Base-by-base conservation (phyloP, 1,140 invertebrate species). In the Coelopa frigida region DNA sequence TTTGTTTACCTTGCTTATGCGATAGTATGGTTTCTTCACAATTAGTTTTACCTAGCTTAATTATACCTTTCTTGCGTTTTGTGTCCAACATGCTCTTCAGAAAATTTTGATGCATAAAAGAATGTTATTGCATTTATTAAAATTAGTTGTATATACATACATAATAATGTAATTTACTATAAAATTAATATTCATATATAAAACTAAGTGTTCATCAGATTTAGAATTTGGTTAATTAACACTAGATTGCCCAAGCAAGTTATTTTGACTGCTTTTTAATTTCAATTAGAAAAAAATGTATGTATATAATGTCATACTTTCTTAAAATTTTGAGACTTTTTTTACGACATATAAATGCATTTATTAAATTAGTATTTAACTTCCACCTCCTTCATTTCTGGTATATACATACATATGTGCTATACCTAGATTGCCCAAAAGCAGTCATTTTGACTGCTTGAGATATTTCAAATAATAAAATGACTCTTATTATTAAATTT, bases 41-140 rank as follows among this genome's bases (percentile, higher is more conserved):
- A 55, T 74, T 75, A 39, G 58, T 72, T 18, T 55, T 57, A 17
- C 77, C 75, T 20, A 80, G 68, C 56, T 78, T 79, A n/a, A 81
- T 71, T 21, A 71, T 71, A 24, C 78, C 78, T 59, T 80, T 80
- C 17, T 72, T 72, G 47, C 72, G 71, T 61, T 78, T 80, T 31
- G 74, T 73, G 50, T 81, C 79, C 47, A 81, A 51, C 75, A 80
- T 79, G 44, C 72, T 72, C 78, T 79, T 42, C 31, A 57, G 54
- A 50, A 29, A 23, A 4, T 38, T 23, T 35, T 48, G 29, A 36
- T 43, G 40, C 23, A 38, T 46, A 26, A 40, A 38, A 39, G 18
- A 39, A 18, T 39, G 14, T 39, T 21, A n/a, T n/a, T n/a, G n/a
- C n/a, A n/a, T n/a, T n/a, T n/a, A n/a, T n/a, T n/a, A n/a, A n/a